Conservation (phyloP, 2,113 vertebrate species). For the Solea senegalensis region DNA sequence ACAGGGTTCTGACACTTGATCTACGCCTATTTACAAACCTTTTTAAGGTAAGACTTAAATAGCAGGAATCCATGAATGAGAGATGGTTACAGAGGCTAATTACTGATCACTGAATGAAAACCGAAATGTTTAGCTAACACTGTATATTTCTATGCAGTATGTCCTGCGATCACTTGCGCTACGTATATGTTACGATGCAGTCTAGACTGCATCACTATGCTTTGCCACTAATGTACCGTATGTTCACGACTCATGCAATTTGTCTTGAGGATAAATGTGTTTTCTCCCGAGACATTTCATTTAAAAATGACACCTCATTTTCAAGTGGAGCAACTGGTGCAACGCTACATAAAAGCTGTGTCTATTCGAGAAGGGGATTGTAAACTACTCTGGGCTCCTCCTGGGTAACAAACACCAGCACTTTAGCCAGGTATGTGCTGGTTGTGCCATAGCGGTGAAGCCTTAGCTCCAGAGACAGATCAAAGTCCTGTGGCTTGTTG, state of each 20-base stretch:
- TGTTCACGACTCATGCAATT: neutral
- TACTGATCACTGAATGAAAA: neutral
- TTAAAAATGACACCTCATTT: conserved; percentile 37
- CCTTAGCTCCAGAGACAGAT: conserved; percentile 90
- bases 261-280: neutral
- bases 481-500: conserved; percentile 88
- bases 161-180: neutral
- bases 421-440: conserved; percentile 90
- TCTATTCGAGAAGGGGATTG: conserved; percentile 59
- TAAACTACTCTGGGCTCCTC: conserved; percentile 85
- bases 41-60: too few species aligned
- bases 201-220: neutral
- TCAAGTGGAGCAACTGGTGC: conserved; percentile 12
- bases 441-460: conserved; percentile 86
- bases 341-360: neutral
- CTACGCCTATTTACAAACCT: too few species aligned
- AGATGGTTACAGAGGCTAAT: neutral
- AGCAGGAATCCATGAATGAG: neutral
- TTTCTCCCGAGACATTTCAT: neutral
- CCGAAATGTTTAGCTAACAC: neutral
- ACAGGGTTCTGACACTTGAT: too few species aligned
- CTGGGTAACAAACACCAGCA: conserved; percentile 91
- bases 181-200: neutral
- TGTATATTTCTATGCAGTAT: neutral
- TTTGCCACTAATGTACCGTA: neutral